Percentiles rank a stretch among this genome's conserved stretches.
These are phyloP conservation scores for Alloplasta piceator DNA, from an alignment of 2,888 invertebrate genomes.

Conservation along the genomic window DNA sequence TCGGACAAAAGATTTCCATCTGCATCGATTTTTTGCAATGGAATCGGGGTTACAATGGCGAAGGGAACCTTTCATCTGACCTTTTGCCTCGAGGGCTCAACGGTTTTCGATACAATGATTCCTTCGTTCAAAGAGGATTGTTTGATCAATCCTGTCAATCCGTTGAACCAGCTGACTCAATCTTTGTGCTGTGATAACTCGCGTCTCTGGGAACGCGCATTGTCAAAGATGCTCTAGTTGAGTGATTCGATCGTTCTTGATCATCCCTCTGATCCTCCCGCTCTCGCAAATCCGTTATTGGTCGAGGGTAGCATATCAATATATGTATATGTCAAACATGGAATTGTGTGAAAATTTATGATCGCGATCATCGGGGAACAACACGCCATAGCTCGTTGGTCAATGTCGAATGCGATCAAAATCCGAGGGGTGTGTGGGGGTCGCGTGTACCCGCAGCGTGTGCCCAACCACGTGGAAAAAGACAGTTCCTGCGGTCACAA, in stretches of 20 bases:
- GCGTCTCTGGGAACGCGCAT: slow-evolving; percentile 4
- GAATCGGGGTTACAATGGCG: not conserved
- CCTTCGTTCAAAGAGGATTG: not conserved
- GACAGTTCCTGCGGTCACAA: slow-evolving; percentile 43
- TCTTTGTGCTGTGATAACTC: not conserved
- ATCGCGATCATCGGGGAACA: slow-evolving; percentile 43
- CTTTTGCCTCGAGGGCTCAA: slow-evolving; percentile 5
- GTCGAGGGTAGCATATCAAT: slow-evolving; percentile 52
- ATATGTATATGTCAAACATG: not conserved
- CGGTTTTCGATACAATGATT: not conserved
- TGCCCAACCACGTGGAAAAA: slow-evolving; percentile 54
- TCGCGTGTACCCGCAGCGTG: slow-evolving; percentile 8
- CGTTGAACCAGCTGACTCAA: not conserved
- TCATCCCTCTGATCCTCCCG: slow-evolving; percentile 7
- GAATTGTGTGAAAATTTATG: slow-evolving; percentile 62
- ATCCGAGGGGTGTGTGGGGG: slow-evolving; percentile 24
- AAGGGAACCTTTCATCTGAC: not conserved
- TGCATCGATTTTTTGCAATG: not conserved
- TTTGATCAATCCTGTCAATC: not conserved
- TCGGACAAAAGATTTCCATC: not conserved
- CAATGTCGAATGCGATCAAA: slow-evolving; percentile 66
- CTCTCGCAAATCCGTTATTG: slow-evolving; percentile 57
- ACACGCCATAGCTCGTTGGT: slow-evolving; percentile 61
- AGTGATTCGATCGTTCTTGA: slow-evolving; percentile 3
- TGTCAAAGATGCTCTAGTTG: slow-evolving; percentile 18